Conservation (phyloP, 2,888 invertebrate species). For the Zele albiditarsus region DNA sequence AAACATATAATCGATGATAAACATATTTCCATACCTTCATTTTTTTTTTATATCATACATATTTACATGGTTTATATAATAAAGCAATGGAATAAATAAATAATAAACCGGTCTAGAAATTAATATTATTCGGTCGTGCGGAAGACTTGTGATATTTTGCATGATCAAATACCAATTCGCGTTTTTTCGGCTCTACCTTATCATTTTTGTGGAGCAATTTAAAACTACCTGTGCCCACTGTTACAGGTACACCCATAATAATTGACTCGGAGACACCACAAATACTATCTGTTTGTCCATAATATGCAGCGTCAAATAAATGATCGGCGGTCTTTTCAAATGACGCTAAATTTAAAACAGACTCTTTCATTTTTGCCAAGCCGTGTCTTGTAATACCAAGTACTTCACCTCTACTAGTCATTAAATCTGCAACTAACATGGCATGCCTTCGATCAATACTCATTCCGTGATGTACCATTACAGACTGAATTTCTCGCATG, state of each 20-base stretch:
- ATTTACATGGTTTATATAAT: constrained; percentile 39
- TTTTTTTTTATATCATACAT: constrained; percentile 24
- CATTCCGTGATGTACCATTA: constrained; percentile 99
- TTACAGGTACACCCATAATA: constrained; percentile 96
- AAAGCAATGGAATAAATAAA: constrained; percentile 10
- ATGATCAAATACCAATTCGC: constrained; percentile 65
- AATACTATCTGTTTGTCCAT: constrained; percentile 96
- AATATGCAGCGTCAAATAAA: constrained; percentile 98
- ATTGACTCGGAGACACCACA: constrained; percentile 99
- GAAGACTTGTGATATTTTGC: constrained; percentile 60
- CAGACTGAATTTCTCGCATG: constrained; percentile 95
- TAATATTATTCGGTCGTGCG: neutral
- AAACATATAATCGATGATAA: neutral
- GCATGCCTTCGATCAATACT: constrained; percentile 97
- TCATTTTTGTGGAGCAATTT: constrained; percentile 85
- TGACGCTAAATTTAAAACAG: constrained; percentile 97
- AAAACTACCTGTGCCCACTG: constrained; percentile 94
- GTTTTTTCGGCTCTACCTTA: constrained; percentile 60
- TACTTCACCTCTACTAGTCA: constrained; percentile 98
- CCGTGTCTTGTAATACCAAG: constrained; percentile 98
- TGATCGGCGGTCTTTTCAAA: constrained; percentile 99
- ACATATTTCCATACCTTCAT: constrained; percentile 20
- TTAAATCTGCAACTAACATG: constrained; percentile 97
- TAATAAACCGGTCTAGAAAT: neutral
- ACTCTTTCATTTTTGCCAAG: constrained; percentile 98